Conservation (phyloP, 2,113 vertebrate species). For the Pterocles gutturalis region DNA sequence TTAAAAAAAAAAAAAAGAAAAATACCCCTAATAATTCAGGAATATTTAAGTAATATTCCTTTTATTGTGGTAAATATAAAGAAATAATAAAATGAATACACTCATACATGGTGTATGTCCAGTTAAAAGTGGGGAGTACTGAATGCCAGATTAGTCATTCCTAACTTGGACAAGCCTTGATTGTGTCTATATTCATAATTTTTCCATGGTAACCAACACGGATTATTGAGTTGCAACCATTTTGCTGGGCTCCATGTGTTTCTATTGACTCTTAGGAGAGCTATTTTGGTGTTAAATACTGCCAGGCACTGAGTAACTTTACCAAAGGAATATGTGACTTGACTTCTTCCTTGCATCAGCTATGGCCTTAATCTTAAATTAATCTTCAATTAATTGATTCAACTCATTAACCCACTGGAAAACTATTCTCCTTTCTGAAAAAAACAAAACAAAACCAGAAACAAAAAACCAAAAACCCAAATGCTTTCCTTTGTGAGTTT, state of each 20-base stretch:
- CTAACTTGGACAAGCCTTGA: neutral
- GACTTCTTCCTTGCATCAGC: slow-evolving; percentile 2
- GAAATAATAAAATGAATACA: neutral
- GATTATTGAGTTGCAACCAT: neutral
- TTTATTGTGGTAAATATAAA: neutral
- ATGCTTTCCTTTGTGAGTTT: neutral
- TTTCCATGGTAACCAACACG: slow-evolving; percentile 31
- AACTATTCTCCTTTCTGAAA: neutral
- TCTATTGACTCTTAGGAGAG: neutral
- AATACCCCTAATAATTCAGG: neutral
- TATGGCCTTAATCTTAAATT: neutral
- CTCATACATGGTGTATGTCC: slow-evolving; percentile 17
- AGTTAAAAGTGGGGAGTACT: neutral
- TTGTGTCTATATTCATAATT: slow-evolving; percentile 39
- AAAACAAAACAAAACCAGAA: no score
- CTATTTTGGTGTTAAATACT: slow-evolving; percentile 3
- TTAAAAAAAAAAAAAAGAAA: neutral
- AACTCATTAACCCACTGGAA: neutral
- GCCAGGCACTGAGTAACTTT: slow-evolving; percentile 1
- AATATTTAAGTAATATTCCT: neutral
- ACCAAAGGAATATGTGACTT: neutral
- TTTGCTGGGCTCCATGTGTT: neutral
- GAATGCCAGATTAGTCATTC: slow-evolving; percentile 42
- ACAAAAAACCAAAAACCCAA: no score
- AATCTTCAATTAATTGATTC: neutral